Percentiles rank a stretch among this genome's conserved stretches.
These are phyloP conservation scores for Melinopterus prodromus DNA, from an alignment of 2,888 invertebrate species.

Conservation along the genomic window DNA sequence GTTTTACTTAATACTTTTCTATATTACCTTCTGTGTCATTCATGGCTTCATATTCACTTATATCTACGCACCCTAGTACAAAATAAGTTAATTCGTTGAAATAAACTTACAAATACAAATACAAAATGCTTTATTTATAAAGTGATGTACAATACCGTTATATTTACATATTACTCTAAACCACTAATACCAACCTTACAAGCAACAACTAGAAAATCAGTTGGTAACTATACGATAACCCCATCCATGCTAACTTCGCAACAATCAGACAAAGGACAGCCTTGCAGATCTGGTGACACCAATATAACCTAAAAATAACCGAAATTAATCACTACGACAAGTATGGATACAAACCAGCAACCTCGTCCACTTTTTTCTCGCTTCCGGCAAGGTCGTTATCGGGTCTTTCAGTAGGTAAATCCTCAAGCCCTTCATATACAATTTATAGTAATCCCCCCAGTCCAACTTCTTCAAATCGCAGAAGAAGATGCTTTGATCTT, in stretches of 20 bases:
- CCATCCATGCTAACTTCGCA: background rate
- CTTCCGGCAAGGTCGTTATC: constrained; percentile 70
- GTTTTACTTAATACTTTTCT: background rate
- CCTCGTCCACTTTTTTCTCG: constrained; percentile 50
- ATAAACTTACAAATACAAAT: background rate
- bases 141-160: background rate
- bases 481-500: constrained; percentile 70
- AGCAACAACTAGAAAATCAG: background rate
- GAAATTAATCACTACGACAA: background rate
- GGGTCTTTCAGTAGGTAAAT: constrained; percentile 82
- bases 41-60: background rate
- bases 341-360: background rate
- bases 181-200: background rate
- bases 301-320: constrained; percentile 28
- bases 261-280: background rate
- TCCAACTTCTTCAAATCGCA: constrained; percentile 78
- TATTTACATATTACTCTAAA: background rate
- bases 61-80: background rate
- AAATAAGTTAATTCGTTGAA: background rate
- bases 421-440: constrained; percentile 78
- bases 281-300: constrained; percentile 27
- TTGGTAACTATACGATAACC: background rate
- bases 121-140: constrained; percentile 7
- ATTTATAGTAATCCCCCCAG: constrained; percentile 77
- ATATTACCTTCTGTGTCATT: background rate